Percentiles rank a stretch among this genome's conserved stretches.
These are phyloP conservation scores for Eonycteris spelaea DNA, from an alignment of 2,113 vertebrate genomes.

Conservation along the genomic window DNA sequence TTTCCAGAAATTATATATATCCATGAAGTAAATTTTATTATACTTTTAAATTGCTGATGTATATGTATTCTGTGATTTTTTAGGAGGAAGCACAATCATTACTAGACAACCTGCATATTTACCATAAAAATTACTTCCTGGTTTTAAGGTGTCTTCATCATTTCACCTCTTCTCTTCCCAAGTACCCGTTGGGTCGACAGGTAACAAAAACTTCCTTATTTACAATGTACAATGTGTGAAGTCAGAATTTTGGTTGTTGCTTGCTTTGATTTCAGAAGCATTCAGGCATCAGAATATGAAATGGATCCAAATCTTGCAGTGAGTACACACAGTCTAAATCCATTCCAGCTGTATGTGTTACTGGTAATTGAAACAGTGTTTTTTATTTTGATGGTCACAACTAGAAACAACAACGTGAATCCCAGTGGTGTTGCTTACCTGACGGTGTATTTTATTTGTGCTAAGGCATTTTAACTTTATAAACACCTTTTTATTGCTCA, in stretches of 20 bases:
- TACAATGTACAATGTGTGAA: conserved; percentile 29
- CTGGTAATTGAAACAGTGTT: conserved; percentile 17
- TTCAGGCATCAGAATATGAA: conserved; percentile 34
- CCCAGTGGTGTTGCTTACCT: background rate
- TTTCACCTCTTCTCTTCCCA: conserved; percentile 91
- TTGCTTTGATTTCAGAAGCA: conserved; percentile 15
- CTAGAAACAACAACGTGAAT: conserved; percentile 3
- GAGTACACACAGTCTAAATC: conserved; percentile 4
- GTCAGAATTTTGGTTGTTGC: conserved; percentile 11
- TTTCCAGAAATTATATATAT: conserved; percentile 38
- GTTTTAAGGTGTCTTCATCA: conserved; percentile 91
- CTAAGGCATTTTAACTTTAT: background rate
- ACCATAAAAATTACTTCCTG: conserved; percentile 91
- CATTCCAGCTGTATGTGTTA: background rate
- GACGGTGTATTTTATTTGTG: background rate
- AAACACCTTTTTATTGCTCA: background rate
- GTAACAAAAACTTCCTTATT: conserved; percentile 73
- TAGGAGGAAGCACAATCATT: conserved; percentile 86
- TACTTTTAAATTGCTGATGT: conserved; percentile 25
- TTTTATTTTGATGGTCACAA: conserved; percentile 13
- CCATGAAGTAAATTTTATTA: conserved; percentile 31
- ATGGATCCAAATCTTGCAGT: background rate
- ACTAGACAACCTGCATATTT: conserved; percentile 86
- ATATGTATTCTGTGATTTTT: conserved; percentile 59
- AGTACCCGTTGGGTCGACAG: conserved; percentile 95